These are phyloP conservation scores for Bufotes viridis DNA, from an alignment of 2,797 vertebrate species.

Conservation along the genomic window DNA sequence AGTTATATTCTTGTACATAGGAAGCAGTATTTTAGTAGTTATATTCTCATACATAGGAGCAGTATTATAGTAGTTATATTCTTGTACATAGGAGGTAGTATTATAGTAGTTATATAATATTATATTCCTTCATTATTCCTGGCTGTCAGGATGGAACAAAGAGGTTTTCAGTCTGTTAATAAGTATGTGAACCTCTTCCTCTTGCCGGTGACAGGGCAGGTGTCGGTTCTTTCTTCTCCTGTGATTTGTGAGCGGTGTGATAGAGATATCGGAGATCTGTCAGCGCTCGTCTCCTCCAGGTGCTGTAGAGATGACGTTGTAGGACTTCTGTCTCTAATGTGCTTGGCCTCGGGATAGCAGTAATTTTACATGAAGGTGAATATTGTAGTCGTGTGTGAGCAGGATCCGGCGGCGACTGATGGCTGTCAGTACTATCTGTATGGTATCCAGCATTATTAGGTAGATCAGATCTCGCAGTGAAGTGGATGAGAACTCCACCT, in stretches of 20 bases:
- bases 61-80: too few relatives aligned
- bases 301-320: not conserved
- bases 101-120: not conserved
- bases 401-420: not conserved
- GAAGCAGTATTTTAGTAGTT: too few relatives aligned
- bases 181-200: not conserved
- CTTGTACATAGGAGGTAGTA: too few relatives aligned
- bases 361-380: not conserved
- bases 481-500: too few relatives aligned
- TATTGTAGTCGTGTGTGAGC: not conserved
- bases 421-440: too few relatives aligned
- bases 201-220: not conserved
- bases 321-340: not conserved
- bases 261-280: not conserved
- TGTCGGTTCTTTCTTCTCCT: not conserved
- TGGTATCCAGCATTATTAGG: not conserved
- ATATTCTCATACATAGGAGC: not conserved
- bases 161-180: not conserved
- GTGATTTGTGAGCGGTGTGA: not conserved
- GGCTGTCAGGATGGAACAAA: too few relatives aligned
- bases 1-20: not conserved
- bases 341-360: not conserved
- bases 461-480: too few relatives aligned
- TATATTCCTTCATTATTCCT: not conserved
- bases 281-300: not conserved